Percentiles rank a stretch among this genome's conserved stretches.
These are phyloP conservation scores for Neosilurus hyrtlii DNA, from an alignment of 2,797 vertebrate species.

Conservation along the genomic window DNA sequence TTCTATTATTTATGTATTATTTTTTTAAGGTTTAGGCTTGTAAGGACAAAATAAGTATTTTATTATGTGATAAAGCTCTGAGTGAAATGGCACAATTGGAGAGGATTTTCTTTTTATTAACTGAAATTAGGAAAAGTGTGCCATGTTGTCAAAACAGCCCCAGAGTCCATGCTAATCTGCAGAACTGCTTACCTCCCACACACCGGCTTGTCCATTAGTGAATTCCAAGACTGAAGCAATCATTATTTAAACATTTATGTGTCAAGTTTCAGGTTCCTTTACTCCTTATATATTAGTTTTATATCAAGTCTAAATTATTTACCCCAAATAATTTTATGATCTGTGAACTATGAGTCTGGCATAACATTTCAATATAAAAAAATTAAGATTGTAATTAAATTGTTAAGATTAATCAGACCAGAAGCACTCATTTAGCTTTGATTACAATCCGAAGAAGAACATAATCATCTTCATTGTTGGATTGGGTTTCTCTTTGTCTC, in stretches of 20 bases:
- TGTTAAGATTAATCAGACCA: constrained; percentile 16
- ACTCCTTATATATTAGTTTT: background rate
- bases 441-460: constrained; percentile 33
- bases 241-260: background rate
- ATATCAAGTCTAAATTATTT: constrained; percentile 6
- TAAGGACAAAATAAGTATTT: background rate
- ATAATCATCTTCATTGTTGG: constrained; percentile 15
- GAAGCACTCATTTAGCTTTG: constrained; percentile 27
- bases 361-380: background rate
- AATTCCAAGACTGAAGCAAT: background rate
- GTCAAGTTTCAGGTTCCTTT: background rate
- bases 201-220: background rate
- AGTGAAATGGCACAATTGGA: background rate
- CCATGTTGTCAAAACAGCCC: background rate
- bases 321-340: background rate
- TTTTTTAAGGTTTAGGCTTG: background rate
- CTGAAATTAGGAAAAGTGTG: background rate
- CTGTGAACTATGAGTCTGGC: background rate
- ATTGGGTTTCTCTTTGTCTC: constrained; percentile 22
- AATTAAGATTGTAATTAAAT: background rate
- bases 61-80: background rate
- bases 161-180: background rate
- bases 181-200: background rate
- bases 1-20: background rate
- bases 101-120: background rate